Conservation (phyloP, 2,113 vertebrate genomes). For the Xyliphius kryptos region DNA sequence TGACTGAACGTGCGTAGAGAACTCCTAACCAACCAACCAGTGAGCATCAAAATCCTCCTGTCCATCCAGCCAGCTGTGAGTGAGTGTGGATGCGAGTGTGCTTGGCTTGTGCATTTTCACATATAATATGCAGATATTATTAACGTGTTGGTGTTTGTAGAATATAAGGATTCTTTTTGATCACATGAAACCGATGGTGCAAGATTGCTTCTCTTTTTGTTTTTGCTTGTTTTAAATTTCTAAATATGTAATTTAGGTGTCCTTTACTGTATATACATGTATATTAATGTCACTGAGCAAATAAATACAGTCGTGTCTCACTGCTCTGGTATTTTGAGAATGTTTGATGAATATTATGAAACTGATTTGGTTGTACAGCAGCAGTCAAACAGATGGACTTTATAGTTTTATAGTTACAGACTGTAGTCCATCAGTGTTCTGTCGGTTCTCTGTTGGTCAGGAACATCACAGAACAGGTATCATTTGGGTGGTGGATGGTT, state of each 20-base stretch:
- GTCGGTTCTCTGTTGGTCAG: too few species aligned
- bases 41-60: slow-evolving; percentile 1
- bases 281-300: slow-evolving; percentile 46
- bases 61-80: slow-evolving; percentile 26
- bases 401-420: too few species aligned
- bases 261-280: slow-evolving; percentile 45
- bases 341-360: too few species aligned
- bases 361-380: too few species aligned
- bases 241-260: slow-evolving; percentile 44
- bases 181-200: slow-evolving; percentile 14
- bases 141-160: slow-evolving; percentile 13
- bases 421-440: too few species aligned
- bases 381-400: too few species aligned
- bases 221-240: slow-evolving; percentile 35
- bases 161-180: slow-evolving; percentile 14
- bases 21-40: slow-evolving; percentile 9
- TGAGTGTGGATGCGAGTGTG: background rate
- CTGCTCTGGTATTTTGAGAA: background rate
- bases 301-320: slow-evolving; percentile 23
- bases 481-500: too few species aligned
- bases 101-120: slow-evolving; percentile 13
- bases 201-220: slow-evolving; percentile 24
- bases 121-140: slow-evolving; percentile 29
- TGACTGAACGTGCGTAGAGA: slow-evolving; percentile 11
- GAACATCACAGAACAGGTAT: too few species aligned